These are phyloP conservation scores for Pinctada fucata DNA, from an alignment of 2,888 invertebrate genomes.

Conservation along the genomic window DNA sequence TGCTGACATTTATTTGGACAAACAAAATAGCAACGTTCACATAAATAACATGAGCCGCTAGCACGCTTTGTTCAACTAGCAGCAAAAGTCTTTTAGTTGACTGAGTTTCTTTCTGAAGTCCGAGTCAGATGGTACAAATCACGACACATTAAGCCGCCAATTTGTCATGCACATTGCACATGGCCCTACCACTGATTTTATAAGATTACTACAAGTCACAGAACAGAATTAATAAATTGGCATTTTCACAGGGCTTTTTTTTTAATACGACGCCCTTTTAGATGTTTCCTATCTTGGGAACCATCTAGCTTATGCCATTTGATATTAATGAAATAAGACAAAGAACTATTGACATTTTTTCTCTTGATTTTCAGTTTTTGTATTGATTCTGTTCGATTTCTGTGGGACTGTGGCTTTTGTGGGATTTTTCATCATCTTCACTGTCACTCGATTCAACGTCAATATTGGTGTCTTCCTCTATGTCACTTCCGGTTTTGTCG, in stretches of 20 bases:
- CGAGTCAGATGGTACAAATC: conserved; percentile 25
- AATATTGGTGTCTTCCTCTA: conserved; percentile 25
- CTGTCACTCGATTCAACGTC: conserved; percentile 38
- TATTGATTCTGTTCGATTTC: background rate
- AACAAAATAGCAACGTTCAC: conserved; percentile 35
- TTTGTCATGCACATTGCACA: conserved; percentile 32
- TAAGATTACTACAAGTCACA: background rate
- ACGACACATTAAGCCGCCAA: conserved; percentile 27
- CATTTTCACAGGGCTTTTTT: conserved; percentile 3
- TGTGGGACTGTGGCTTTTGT: conserved; percentile 10
- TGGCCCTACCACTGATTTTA: conserved; percentile 18
- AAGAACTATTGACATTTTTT: background rate
- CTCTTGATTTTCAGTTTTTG: background rate
- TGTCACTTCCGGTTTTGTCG: conserved; percentile 31
- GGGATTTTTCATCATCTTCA: conserved; percentile 23
- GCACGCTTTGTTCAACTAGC: conserved; percentile 21
- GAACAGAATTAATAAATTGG: conserved; percentile 10
- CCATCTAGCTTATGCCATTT: background rate
- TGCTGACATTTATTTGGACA: conserved; percentile 40
- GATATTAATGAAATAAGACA: background rate
- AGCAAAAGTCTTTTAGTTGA: conserved; percentile 22
- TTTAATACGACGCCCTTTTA: background rate
- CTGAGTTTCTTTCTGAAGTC: conserved; percentile 11
- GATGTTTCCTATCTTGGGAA: background rate
- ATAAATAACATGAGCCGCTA: conserved; percentile 29